Evolutionary conservation across 2,113 vertebrate genomes (phyloP), one percentile per base, ranked within the genome.

Genomic region (Cathartes aura): DNA sequence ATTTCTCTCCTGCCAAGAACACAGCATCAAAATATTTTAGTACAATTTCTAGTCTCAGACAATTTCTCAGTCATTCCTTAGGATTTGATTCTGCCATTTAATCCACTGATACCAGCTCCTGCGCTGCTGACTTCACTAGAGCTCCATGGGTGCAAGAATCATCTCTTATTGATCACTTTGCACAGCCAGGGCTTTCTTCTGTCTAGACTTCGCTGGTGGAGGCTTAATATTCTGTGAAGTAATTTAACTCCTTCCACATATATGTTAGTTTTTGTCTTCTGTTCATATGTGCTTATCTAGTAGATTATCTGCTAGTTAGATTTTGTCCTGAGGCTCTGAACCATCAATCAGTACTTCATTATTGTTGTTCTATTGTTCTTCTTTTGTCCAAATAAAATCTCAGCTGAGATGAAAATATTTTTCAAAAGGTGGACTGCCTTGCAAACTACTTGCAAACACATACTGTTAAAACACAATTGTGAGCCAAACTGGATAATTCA

Each of bases 11-110:
- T 52, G 73, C 62, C 64, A 87, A 56, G 48, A 97, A 40, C 78
- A 87, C 23, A 93, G 27, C n/a, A 48, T 59, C 90, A 74, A 82
- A 91, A 90, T 92, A 81, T 86, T 94, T 95, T 53, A 83, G 20
- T 24, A 48, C 45, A 82, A 29, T 82, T 45, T 59, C 30, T 26
- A 42, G 48, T 89, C 76, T 58, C 24, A 15, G 60, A 56, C 42
- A 91, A 82, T 94, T 94, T 94, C 73, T 96, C 64, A 42, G 1
- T 58, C 73, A 47, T 7, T 75, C 45, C 16, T 94, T 55, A 60
- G 23, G 36, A 89, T 60, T 43, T 50, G 52, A 79, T 58, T 82
- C 55, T 76, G 62, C 23, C 42, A 12, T 87, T 67, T 64, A 64
- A 75, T 71, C 19, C 20, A 2, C 29, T 63, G 56, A 60, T 74